Base-by-base conservation (phyloP, 2,888 invertebrate genomes). In the Sesamia inferens region DNA sequence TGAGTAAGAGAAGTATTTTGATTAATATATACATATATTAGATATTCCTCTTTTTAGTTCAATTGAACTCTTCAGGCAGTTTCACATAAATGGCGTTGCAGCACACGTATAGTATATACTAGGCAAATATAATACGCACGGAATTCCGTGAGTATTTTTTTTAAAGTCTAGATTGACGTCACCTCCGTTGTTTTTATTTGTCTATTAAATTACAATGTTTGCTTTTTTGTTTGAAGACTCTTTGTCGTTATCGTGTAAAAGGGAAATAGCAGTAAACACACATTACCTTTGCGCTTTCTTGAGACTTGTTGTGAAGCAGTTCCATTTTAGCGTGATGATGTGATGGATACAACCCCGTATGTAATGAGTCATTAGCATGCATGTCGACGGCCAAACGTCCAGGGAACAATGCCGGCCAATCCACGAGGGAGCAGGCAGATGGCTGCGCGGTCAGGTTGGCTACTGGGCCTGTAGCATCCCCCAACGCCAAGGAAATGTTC, bases 241-340 rank as follows among this genome's bases (percentile, higher is more conserved):
- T 39, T 39, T 39, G n/a, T 5, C n/a, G 8, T 14, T 14, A 13
- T 39, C 13, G 10, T 10, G 22, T 22, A 22, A 64, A 63, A 24
- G 47, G 7, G 1, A 42, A 24, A 39, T 66, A 44, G 3, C 16
- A 61, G 22, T 61, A 22, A 39, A 66, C 39, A n/a, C 74, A 22
- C 1, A 31, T 63, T 69, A 68, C 98, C 96, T 98, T 98, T 0
- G 98, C 97, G 88, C 97, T 97, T 82, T 98, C 98, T 71, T 97
- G 97, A 64, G 97, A 97, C 83, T 97, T 97, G 88, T 97, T 97
- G 88, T 98, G 98, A 73, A 97, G 97, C 76, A 98, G 94, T 90
- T 98, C 98, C 98, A 98, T 98, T 95, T 98, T 98, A 51, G 98
- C 98, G 76, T 97, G 97, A 86, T 97, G 97, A 85, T 97, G 97